Conservation (phyloP, 2,113 vertebrate species). For the Centropus unirufus region DNA sequence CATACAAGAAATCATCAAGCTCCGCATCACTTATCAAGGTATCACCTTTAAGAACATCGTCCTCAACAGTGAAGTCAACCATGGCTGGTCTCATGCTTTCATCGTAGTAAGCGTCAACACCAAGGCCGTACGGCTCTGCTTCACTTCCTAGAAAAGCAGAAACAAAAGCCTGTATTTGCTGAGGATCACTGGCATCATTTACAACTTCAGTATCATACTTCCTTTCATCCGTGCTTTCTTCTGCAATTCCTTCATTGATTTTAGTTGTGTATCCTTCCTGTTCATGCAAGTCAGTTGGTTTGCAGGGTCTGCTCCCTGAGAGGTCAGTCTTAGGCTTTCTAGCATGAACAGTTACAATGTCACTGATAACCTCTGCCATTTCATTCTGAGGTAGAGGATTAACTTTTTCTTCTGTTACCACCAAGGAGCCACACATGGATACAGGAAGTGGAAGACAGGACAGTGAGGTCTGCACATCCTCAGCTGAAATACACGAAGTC, state of each 20-base stretch:
- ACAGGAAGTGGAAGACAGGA: constrained; percentile 82
- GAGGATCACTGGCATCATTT: neutral
- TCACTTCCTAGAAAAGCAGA: constrained; percentile 1
- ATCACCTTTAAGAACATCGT: constrained; percentile 74
- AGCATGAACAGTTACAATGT: constrained; percentile 43
- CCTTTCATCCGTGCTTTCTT: neutral
- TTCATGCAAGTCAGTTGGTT: constrained; percentile 15
- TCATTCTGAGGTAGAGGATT: constrained; percentile 36
- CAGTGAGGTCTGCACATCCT: constrained; percentile 58
- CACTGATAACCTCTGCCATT: constrained; percentile 67
- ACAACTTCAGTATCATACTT: neutral
- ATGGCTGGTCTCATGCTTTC: constrained; percentile 16
- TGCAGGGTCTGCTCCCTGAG: neutral
- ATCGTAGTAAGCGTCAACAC: neutral
- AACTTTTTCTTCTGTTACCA: constrained; percentile 54
- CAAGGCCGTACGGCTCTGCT: neutral
- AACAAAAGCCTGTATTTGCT: neutral
- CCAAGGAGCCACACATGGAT: constrained; percentile 79
- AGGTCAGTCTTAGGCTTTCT: neutral
- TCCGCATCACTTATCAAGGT: constrained; percentile 88
- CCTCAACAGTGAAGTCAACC: constrained; percentile 75
- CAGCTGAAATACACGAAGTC: neutral
- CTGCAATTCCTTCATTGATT: neutral
- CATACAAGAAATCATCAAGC: constrained; percentile 89
- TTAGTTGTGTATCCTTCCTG: constrained; percentile 12